Evolutionary conservation across 2,888 invertebrate genomes (phyloP), one percentile per base, ranked within the genome.

Genomic region (Seira ritae): DNA sequence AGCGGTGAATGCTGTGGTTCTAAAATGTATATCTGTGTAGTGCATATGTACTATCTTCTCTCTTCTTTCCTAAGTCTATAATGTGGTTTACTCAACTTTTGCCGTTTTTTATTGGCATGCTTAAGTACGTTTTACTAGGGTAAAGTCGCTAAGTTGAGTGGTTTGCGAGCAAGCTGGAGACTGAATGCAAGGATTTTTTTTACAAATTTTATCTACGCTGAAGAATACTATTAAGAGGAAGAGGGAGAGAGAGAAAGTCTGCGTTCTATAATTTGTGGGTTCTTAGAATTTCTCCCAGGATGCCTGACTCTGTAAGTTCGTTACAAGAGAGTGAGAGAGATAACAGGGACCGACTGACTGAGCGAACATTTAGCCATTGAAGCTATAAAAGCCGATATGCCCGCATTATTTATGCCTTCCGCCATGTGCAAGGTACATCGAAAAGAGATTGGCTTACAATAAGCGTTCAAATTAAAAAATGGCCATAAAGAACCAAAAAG

Each of bases 41-140:
- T 37, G 46, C 60, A 62, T 42, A 60, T 20, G 55, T 73, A 62
- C 55, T 55, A 31, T 31, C 31, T 31, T 31, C 15, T 12, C 12
- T 55, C 55, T 15, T 31, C 15, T 12, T 55, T 55, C 55, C 55
- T 15, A 60, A 73, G 73, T 22, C 73, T 73, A 42, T 73, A 62
- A 65, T 73, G 65, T 65, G 73, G 73, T 73, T 73, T 71, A 62
- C 73, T 73, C n/a, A 37, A 73, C 55, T 73, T 73, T 73, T 62
- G 62, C 65, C 37, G 46, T 60, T 60, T 73, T 73, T 73, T 71
- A 73, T 73, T 73, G 73, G 73, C 42, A 73, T 65, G 73, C 73
- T 73, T 73, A 73, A 37, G 73, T 65, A 37, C 62, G 65, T 65
- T 73, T 55, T 17, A 55, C 55, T 55, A 12, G 55, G 55, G 55